Percentiles rank a stretch among this genome's conserved stretches.
Evolutionary conservation across 2,113 vertebrate genomes (phyloP).

Genomic region (Prionailurus bengalensis): DNA sequence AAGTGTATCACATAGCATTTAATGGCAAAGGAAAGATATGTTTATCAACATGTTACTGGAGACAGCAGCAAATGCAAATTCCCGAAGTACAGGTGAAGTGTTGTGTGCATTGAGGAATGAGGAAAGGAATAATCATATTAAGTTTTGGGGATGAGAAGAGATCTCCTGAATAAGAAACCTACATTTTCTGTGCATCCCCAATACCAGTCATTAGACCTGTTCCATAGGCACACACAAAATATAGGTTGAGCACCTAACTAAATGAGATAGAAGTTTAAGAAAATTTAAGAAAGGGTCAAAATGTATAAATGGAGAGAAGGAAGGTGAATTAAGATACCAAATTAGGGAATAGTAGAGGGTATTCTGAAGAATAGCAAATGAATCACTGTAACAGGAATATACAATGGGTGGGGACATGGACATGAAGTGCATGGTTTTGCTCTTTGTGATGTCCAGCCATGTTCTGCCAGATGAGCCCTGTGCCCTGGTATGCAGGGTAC

Average conservation of each 20-base stretch:
- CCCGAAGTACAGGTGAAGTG: neutral
- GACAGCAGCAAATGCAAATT: neutral
- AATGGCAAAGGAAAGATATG: neutral
- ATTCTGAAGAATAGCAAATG: neutral
- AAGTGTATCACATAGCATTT: neutral
- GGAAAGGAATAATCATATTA: neutral
- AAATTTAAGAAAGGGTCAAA: neutral
- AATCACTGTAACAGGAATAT: no score
- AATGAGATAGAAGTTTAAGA: neutral
- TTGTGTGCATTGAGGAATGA: neutral
- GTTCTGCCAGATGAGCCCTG: neutral
- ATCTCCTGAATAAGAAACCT: neutral
- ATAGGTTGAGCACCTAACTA: neutral
- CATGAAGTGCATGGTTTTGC: neutral
- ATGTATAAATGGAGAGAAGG: neutral
- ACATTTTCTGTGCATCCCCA: neutral
- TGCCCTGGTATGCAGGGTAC: neutral
- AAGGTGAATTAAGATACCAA: neutral
- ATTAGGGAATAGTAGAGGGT: neutral
- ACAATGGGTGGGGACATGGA: accelerated
- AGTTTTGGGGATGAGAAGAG: neutral
- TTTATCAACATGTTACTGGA: neutral
- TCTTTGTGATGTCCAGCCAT: neutral
- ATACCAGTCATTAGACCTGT: neutral
- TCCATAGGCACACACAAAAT: neutral